phyloP scores from a whole-genome alignment of 2,888 invertebrate species.

The Hylaea fasciaria region DNA sequence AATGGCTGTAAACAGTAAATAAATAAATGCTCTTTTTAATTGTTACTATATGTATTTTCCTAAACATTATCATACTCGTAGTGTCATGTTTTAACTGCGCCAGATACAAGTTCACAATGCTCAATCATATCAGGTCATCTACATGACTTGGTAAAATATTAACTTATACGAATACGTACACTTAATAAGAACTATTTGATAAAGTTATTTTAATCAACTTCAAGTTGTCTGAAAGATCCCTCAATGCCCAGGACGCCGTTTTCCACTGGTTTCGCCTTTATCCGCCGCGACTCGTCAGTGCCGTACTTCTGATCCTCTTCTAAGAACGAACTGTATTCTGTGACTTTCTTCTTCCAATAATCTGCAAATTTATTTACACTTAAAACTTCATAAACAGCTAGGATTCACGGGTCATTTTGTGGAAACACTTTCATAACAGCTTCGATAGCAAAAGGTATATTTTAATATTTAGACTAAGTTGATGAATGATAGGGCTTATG shows the following conservation, averaged over 20 bases:
- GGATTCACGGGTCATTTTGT: no score
- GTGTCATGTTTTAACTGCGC: no score
- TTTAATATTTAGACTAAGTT: no score
- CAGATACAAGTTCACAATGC: no score
- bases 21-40: no score
- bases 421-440: no score
- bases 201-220: constrained; percentile 65
- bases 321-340: constrained; percentile 78
- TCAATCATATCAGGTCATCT: neutral
- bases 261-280: constrained; percentile 78
- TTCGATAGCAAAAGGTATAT: no score
- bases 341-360: constrained; percentile 72
- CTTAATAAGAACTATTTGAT: neutral
- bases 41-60: no score
- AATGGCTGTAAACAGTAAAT: no score
- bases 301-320: constrained; percentile 78
- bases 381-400: neutral
- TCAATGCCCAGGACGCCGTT: constrained; percentile 80
- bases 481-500: no score
- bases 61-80: no score
- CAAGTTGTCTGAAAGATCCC: constrained; percentile 84
- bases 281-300: constrained; percentile 82
- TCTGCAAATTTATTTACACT: constrained; percentile 48
- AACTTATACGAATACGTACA: neutral
- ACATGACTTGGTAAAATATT: neutral